Base-by-base conservation (phyloP, 2,113 vertebrate species). In the Sialia sialis region DNA sequence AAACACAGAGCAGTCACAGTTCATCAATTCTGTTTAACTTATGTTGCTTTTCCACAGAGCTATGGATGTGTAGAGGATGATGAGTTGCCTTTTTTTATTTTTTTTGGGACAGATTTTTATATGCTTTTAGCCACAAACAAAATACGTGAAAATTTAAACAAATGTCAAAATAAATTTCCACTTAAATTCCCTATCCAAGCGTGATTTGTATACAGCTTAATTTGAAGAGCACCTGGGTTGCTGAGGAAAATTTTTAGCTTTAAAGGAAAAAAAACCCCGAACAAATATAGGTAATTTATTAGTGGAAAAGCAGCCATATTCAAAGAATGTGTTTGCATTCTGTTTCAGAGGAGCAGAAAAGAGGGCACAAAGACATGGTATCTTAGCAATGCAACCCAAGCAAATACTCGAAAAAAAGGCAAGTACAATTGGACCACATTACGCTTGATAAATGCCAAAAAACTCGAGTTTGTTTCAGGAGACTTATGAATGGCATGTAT, bases 101-200 rank as follows among this genome's bases (percentile, higher is more conserved):
- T 72, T 39, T 36, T 36, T 22, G 22, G 4, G 22, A 44, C 48
- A 80, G 73, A 84, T 23, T 77, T 91, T 32, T 55, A 94, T 94
- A 80, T 39, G 38, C 12, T 93, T 92, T 76, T 83, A 91, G 58
- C 34, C 1, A 2, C 46, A 95, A 92, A 90, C 63, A 93, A 91
- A 89, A 85, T 63, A 43, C 13, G 16, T 89, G 52, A 87, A 81
- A 80, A 91, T 88, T 87, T 91, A 76, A 91, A 87, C 78, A 96
- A 70, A 84, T 82, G 68, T 95, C 78, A 96, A 95, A 96, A 94
- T 75, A 86, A 81, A 90, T 89, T 93, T 93, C 36, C 8, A 73
- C 63, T 72, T 76, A 72, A 88, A 93, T 63, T 95, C 27, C 26
- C 34, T 83, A 89, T 55, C 36, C 16, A 88, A 81, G 72, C 32